Conservation (phyloP, 2,113 vertebrate genomes). For the Tauraco erythrolophus region DNA sequence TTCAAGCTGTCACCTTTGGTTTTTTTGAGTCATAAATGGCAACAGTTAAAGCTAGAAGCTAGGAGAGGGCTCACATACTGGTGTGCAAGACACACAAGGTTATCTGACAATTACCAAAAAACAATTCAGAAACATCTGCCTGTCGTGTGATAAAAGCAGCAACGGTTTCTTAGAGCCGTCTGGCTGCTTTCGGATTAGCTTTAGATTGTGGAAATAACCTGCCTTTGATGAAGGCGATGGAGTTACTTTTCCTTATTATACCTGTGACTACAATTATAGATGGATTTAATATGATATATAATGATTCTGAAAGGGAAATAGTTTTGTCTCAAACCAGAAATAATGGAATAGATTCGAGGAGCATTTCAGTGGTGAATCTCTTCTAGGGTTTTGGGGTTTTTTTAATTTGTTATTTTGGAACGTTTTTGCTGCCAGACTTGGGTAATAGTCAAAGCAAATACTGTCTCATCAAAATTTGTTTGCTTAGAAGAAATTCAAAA, state of each 20-base stretch:
- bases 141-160: not conserved
- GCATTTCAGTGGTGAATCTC: not conserved
- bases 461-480: not conserved
- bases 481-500: not conserved
- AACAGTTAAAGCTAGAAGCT: not conserved
- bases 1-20: not conserved
- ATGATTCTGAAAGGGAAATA: not conserved
- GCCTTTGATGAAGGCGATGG: not conserved
- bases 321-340: not conserved
- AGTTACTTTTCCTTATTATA: not conserved
- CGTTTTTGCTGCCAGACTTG: not conserved
- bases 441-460: not conserved
- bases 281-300: not conserved
- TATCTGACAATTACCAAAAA: conserved; percentile 33
- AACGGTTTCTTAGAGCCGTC: not conserved
- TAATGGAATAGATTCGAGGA: not conserved
- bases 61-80: not conserved
- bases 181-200: not conserved
- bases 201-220: not conserved
- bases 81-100: not conserved
- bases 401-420: not conserved
- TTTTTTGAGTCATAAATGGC: not conserved
- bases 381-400: not conserved
- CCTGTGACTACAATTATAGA: not conserved
- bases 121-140: conserved; percentile 19